A percentile compares a stretch with the other conserved stretches of the same genome.
Evolutionary conservation across 1,140 invertebrate species (phyloP).

Genomic region (Melanaphis sacchari): DNA sequence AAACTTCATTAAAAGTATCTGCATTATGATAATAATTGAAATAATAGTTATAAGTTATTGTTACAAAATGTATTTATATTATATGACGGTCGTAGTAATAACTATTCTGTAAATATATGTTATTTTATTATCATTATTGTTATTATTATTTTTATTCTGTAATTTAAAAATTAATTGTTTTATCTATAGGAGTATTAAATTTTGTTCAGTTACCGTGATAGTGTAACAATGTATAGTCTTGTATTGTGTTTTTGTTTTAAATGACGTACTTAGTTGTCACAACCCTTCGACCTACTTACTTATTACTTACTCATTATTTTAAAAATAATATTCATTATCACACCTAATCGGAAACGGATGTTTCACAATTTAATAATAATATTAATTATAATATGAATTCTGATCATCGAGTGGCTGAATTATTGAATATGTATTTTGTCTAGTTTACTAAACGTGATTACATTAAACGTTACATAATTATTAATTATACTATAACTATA

Average conservation of each 20-base stretch:
- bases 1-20: neutral
- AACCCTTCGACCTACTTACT: neutral
- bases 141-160: too few species aligned
- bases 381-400: neutral
- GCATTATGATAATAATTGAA: too few species aligned
- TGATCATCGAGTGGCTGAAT: neutral
- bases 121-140: too few species aligned
- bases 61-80: too few species aligned
- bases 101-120: too few species aligned
- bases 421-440: neutral
- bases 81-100: too few species aligned
- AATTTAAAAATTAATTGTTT: too few species aligned
- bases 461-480: neutral
- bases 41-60: too few species aligned
- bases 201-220: neutral
- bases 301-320: neutral
- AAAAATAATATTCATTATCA: conserved; percentile 3
- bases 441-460: neutral
- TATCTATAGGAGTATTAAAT: neutral
- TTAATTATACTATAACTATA: neutral
- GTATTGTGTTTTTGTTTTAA: neutral
- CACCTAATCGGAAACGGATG: too few species aligned
- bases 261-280: neutral
- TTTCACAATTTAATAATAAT: neutral
- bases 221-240: neutral